Percentiles rank a stretch among this genome's conserved stretches.
These are phyloP conservation scores for Dascyllus trimaculatus DNA, from an alignment of 2,113 vertebrate genomes.

Conservation along the genomic window DNA sequence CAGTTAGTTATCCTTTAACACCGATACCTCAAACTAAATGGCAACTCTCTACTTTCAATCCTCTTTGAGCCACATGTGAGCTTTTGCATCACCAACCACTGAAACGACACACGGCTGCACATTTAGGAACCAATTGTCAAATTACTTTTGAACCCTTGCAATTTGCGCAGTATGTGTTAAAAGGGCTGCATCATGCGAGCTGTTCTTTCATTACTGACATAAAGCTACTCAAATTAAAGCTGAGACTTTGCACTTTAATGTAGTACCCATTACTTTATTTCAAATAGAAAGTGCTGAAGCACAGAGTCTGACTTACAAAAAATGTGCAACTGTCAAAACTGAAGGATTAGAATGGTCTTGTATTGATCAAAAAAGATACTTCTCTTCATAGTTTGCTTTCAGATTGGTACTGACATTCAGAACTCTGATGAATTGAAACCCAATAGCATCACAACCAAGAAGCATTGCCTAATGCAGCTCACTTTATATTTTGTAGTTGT, in stretches of 20 bases:
- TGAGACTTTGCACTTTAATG: background rate
- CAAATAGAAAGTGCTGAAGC: background rate
- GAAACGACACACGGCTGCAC: background rate
- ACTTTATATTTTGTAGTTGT: too few species aligned
- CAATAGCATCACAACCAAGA: background rate
- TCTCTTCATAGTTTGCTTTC: background rate
- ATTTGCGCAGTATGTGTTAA: background rate
- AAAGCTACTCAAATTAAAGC: constrained; percentile 5
- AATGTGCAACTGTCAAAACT: background rate
- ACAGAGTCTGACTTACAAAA: background rate
- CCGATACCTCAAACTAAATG: background rate
- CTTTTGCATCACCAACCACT: background rate
- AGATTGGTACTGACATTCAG: background rate
- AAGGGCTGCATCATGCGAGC: background rate
- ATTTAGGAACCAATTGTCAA: background rate
- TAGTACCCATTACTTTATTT: background rate
- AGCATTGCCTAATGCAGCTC: too few species aligned
- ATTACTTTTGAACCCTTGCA: background rate
- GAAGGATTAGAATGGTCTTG: background rate
- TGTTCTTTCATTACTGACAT: background rate
- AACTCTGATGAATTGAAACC: background rate
- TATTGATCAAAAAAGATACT: background rate
- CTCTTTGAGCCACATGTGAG: background rate
- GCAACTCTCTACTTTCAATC: background rate
- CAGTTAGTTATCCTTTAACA: background rate